phyloP scores from a whole-genome alignment of 1,140 invertebrate genomes.

The Scaptomyza pallida region DNA sequence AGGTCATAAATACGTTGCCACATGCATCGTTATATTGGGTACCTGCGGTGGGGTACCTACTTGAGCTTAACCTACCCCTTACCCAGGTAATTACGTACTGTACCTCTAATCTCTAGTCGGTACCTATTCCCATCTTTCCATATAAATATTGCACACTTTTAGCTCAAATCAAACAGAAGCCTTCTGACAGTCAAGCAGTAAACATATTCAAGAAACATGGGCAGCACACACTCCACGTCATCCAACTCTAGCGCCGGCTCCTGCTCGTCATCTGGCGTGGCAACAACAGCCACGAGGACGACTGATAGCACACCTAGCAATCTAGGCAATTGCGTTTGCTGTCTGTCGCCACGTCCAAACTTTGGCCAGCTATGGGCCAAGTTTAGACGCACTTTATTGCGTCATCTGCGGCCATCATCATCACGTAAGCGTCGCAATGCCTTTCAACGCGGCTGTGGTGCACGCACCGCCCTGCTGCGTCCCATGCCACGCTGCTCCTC shows the following conservation, averaged over 20 bases:
- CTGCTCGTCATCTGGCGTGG: too few relatives aligned
- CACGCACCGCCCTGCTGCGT: constrained; percentile 30
- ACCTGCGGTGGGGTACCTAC: too few relatives aligned
- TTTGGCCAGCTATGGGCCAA: constrained; percentile 42
- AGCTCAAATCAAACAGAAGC: constrained; percentile 3
- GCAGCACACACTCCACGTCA: constrained; percentile 34
- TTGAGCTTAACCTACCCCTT: background rate
- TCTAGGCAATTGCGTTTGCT: constrained; percentile 18
- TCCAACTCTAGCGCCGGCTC: background rate
- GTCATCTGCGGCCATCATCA: constrained; percentile 19
- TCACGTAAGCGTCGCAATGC: constrained; percentile 32
- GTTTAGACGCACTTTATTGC: constrained; percentile 40
- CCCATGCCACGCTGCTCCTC: constrained; percentile 72
- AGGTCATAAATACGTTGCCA: constrained; percentile 8
- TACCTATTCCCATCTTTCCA: background rate
- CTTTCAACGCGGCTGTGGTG: constrained; percentile 19
- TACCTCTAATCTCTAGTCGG: background rate
- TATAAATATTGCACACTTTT: constrained; percentile 3
- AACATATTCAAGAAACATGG: constrained; percentile 26
- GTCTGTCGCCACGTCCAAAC: constrained; percentile 9
- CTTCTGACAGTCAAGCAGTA: constrained; percentile 1
- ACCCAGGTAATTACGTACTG: background rate
- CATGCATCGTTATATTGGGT: background rate
- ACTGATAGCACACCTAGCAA: background rate
- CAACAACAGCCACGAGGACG: background rate